phyloP scores from a whole-genome alignment of 2,888 invertebrate species.

The Apotomis betuletana region DNA sequence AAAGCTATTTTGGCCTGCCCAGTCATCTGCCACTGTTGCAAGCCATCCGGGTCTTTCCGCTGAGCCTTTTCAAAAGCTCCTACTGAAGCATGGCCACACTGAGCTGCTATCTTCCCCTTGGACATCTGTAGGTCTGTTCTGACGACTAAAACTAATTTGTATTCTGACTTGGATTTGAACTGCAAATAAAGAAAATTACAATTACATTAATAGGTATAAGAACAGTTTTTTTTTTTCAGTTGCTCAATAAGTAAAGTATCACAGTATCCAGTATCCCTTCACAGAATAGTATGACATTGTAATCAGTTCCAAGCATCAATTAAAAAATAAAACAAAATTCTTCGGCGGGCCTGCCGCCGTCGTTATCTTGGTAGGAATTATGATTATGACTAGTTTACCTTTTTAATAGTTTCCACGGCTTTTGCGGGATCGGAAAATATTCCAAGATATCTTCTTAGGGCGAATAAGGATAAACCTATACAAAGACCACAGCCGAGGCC shows the following conservation, averaged over 20 bases:
- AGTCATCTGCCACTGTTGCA: conserved; percentile 83
- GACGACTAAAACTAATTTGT: conserved; percentile 93
- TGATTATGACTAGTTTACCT: conserved; percentile 51
- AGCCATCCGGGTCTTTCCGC: conserved; percentile 83
- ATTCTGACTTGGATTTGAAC: conserved; percentile 80
- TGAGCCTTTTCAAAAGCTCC: conserved; percentile 90
- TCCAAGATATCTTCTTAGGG: conserved; percentile 63
- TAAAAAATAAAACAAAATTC: no score
- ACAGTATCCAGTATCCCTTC: no score
- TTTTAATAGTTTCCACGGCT: conserved; percentile 52
- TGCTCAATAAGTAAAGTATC: no score
- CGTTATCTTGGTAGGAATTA: no score
- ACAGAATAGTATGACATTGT: no score
- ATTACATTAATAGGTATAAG: not conserved
- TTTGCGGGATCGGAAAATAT: conserved; percentile 53
- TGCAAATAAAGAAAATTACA: conserved; percentile 53
- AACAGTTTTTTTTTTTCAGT: no score
- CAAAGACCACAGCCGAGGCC: conserved; percentile 77
- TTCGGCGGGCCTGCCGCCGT: no score
- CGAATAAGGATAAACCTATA: conserved; percentile 73
- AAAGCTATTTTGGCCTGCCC: conserved; percentile 96
- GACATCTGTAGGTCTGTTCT: conserved; percentile 96
- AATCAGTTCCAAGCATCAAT: no score
- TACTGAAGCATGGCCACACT: conserved; percentile 97
- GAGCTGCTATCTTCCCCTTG: conserved; percentile 97